Base-by-base conservation (phyloP, 92 coral and sea anemone genomes). In the Pocillopora meandrina region DNA sequence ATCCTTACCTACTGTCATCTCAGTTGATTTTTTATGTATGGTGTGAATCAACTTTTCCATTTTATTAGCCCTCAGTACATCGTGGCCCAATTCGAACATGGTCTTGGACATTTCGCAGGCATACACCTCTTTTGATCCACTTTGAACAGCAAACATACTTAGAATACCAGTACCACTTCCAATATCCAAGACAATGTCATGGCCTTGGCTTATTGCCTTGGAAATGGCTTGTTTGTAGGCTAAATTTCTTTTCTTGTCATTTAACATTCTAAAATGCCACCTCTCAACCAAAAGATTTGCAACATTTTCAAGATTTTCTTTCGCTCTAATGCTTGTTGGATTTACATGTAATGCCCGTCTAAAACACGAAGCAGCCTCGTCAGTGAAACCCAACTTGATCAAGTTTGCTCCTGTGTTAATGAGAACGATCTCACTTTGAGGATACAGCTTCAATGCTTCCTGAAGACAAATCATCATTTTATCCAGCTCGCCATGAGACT, bases 31-130 rank as follows among this genome's bases (percentile, higher is more conserved):
- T 84, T 94, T 97, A 68, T 97, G 90, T 42, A 97, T 81, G 56
- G 93, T 86, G 21, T 92, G 87, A 13, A 97, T 87, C 13, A 77
- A 87, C 55, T 86, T 88, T 63, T 72, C 70, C 99, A 97, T 94
- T 62, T 91, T 82, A 80, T 97, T 97, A 65, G 97, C 98, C 63
- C 72, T 80, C 35, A 97, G 79, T 31, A 94, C 92, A 84, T 97
- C 98, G 34, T 64, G 82, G 4, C 98, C 95, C 77, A 97, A 87
- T 72, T 97, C 99, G 84, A 84, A 94, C 99, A 97, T 92, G 75
- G 98, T 94, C 85, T 94, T 94, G 12, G 99, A 97, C 96, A 97
- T 87, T 76, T 97, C 99, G 82, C 99, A 97, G 2, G 98, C 99
- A 73, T 85, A 92, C 8, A 97, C 99, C n/a, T 91, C 83, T 76